A percentile compares a stretch with the other conserved stretches of the same genome.
Evolutionary conservation across 2,888 invertebrate genomes (phyloP).

Genomic region (Philereme vetulata): DNA sequence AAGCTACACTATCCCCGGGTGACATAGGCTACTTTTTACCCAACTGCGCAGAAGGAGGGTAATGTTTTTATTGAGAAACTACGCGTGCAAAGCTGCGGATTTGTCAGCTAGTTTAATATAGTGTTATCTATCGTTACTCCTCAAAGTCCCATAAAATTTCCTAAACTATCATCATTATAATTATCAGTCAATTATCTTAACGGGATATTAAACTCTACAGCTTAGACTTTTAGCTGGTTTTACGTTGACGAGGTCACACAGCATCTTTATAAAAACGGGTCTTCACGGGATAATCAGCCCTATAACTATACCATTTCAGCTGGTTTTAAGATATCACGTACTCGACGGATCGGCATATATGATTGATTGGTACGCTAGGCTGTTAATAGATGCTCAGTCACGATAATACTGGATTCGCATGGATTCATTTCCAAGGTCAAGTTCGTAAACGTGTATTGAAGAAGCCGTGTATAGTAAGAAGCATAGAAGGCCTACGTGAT

Average conservation of each 20-base stretch:
- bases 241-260: slow-evolving; percentile 1
- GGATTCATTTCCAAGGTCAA: slow-evolving; percentile 38
- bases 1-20: too few relatives aligned
- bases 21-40: too few relatives aligned
- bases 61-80: too few relatives aligned
- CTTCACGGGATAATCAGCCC: too few relatives aligned
- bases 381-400: slow-evolving; percentile 44
- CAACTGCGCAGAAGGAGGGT: too few relatives aligned
- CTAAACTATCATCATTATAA: neutral
- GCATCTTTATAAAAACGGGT: too few relatives aligned
- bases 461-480: neutral
- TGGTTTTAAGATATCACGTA: slow-evolving; percentile 44
- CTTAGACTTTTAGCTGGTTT: neutral
- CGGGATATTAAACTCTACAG: neutral
- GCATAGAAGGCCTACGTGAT: too few relatives aligned
- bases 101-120: too few relatives aligned
- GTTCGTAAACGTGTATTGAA: slow-evolving; percentile 20
- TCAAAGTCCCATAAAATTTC: neutral
- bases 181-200: neutral
- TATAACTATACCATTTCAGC: neutral
- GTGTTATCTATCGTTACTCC: neutral
- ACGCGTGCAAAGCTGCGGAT: too few relatives aligned
- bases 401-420: slow-evolving; percentile 29
- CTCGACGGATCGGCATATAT: slow-evolving; percentile 54
- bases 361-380: slow-evolving; percentile 44